Evolutionary conservation across 2,888 invertebrate genomes (phyloP).

Genomic region (Diarsia mendica): DNA sequence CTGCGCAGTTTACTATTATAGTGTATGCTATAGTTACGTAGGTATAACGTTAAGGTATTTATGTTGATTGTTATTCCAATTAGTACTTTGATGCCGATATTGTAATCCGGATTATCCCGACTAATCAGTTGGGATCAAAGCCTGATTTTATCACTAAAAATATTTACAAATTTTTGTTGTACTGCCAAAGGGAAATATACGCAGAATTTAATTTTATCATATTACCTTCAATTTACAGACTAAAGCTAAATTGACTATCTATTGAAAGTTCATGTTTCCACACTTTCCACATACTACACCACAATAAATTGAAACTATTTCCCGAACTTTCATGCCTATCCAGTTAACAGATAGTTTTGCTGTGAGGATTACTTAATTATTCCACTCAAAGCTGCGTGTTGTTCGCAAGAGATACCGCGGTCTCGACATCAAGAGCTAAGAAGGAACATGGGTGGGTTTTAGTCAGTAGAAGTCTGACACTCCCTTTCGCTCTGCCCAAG

Average conservation of each 20-base stretch:
- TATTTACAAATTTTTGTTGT: constrained; percentile 12
- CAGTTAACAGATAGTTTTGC: not conserved
- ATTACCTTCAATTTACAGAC: not conserved
- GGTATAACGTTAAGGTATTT: constrained; percentile 1
- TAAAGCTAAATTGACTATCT: not conserved
- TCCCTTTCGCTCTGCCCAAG: no score
- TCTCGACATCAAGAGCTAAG: no score
- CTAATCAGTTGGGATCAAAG: constrained; percentile 17
- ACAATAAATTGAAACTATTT: constrained; percentile 14
- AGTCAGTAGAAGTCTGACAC: no score
- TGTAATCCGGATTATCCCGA: constrained; percentile 20
- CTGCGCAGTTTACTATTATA: not conserved
- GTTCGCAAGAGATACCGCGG: no score
- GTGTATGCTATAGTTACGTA: not conserved
- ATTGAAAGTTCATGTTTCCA: not conserved
- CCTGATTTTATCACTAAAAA: constrained; percentile 13
- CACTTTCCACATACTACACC: not conserved
- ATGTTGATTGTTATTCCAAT: constrained; percentile 30
- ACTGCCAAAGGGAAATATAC: no score
- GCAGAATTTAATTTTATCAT: not conserved
- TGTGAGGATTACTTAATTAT: not conserved
- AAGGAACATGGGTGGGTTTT: no score
- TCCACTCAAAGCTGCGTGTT: not conserved
- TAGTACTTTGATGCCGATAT: constrained; percentile 17
- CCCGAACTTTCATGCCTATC: not conserved